A percentile compares a stretch with the other conserved stretches of the same genome.
Evolutionary conservation across 2,797 vertebrate species (phyloP).

Genomic region (Toxotes lorentzi): DNA sequence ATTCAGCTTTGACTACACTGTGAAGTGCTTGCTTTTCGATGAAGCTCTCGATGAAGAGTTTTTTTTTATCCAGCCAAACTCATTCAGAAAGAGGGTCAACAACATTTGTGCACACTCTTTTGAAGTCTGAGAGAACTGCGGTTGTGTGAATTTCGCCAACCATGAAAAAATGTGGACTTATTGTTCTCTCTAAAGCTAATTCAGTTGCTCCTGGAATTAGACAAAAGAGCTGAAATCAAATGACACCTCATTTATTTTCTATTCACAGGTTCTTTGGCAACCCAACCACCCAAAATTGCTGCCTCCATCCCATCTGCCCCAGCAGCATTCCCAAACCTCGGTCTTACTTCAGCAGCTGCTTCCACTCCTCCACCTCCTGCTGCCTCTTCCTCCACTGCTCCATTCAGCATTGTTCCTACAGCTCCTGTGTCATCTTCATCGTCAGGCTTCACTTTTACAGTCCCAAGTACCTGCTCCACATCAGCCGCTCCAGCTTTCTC

Average conservation of each 20-base stretch:
- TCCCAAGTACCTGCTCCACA: slow-evolving; percentile 63
- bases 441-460: slow-evolving; percentile 71
- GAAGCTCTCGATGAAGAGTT: background rate
- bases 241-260: slow-evolving; percentile 36
- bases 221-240: slow-evolving; percentile 17
- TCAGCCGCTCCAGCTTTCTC: slow-evolving; percentile 68
- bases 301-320: slow-evolving; percentile 54
- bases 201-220: background rate
- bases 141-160: background rate
- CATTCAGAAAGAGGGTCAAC: background rate
- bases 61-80: background rate
- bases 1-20: slow-evolving; percentile 5
- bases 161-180: background rate
- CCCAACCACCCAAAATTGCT: slow-evolving; percentile 54
- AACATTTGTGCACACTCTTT: background rate
- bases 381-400: slow-evolving; percentile 48
- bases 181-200: background rate
- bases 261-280: slow-evolving; percentile 64
- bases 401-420: slow-evolving; percentile 75
- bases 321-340: slow-evolving; percentile 64
- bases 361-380: slow-evolving; percentile 49
- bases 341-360: slow-evolving; percentile 47
- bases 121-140: slow-evolving; percentile 9
- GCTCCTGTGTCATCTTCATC: slow-evolving; percentile 71
- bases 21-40: background rate